Percentiles rank a stretch among this genome's conserved stretches.
Conservation (phyloP, 2,113 vertebrate genomes). For the Microcebus murinus region DNA sequence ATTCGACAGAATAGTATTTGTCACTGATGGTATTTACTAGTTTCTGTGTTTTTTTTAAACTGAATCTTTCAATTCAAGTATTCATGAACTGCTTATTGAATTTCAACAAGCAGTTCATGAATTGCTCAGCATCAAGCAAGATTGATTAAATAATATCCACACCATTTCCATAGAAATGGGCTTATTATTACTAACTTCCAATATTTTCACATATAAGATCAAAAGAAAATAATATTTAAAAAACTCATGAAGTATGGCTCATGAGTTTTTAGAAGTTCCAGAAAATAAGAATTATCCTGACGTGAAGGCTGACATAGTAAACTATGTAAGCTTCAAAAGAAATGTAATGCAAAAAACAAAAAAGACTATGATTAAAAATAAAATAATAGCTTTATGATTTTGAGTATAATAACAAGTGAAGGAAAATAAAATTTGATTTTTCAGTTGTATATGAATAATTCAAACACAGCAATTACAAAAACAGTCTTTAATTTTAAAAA, state of each 20-base stretch:
- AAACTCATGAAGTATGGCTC: conserved; percentile 39
- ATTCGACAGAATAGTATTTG: conserved; percentile 59
- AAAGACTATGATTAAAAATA: conserved; percentile 40
- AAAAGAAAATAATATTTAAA: conserved; percentile 62
- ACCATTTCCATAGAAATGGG: conserved; percentile 84
- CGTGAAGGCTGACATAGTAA: not conserved
- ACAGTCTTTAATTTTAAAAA: not conserved
- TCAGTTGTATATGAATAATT: conserved; percentile 1
- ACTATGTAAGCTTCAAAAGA: not conserved
- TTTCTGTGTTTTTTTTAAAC: conserved; percentile 50
- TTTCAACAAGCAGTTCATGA: conserved; percentile 82
- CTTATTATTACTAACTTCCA: conserved; percentile 70
- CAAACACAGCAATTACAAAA: not conserved
- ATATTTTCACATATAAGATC: conserved; percentile 67
- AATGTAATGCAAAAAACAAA: not conserved
- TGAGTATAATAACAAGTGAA: not conserved
- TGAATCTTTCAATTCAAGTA: conserved; percentile 72
- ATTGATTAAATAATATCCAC: conserved; percentile 83
- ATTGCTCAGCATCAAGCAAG: conserved; percentile 78
- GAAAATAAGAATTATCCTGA: conserved; percentile 43
- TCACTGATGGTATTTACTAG: conserved; percentile 58
- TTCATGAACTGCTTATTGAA: conserved; percentile 78
- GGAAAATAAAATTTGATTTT: conserved; percentile 58
- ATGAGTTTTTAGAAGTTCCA: conserved; percentile 48
- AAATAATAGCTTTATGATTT: conserved; percentile 34